Evolutionary conservation across 2,797 vertebrate species (phyloP).

Genomic region (Coluber constrictor): DNA sequence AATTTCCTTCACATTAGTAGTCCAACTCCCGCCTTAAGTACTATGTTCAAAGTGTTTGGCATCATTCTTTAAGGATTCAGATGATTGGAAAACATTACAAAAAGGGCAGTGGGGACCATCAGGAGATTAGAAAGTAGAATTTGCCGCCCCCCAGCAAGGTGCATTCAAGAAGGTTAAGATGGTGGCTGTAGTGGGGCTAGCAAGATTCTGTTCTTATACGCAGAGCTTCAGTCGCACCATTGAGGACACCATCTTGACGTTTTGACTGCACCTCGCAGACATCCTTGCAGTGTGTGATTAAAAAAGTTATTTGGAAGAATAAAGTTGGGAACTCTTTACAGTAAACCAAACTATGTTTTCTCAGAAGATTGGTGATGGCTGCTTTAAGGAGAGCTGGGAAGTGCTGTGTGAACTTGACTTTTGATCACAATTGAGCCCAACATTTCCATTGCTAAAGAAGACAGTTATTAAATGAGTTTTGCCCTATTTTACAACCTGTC

Average conservation of each 20-base stretch:
- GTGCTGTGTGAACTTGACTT: too few relatives aligned
- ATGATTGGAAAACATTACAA: neutral
- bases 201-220: neutral
- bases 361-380: too few relatives aligned
- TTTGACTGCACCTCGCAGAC: neutral
- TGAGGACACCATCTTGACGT: neutral
- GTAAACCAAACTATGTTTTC: neutral
- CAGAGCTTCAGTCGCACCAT: neutral
- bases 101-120: neutral
- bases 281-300: neutral
- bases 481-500: too few relatives aligned
- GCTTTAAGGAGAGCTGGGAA: too few relatives aligned
- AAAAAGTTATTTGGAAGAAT: neutral
- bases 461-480: too few relatives aligned
- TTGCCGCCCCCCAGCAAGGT: accelerated
- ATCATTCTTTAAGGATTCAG: neutral
- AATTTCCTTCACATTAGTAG: neutral
- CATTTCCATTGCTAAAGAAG: too few relatives aligned
- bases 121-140: neutral
- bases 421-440: too few relatives aligned
- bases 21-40: neutral
- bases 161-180: neutral
- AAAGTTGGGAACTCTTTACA: neutral
- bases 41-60: neutral
- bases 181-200: neutral